A percentile compares a stretch with the other conserved stretches of the same genome.
Conservation (phyloP, 2,113 vertebrate species). For the Spea multiplicata region DNA sequence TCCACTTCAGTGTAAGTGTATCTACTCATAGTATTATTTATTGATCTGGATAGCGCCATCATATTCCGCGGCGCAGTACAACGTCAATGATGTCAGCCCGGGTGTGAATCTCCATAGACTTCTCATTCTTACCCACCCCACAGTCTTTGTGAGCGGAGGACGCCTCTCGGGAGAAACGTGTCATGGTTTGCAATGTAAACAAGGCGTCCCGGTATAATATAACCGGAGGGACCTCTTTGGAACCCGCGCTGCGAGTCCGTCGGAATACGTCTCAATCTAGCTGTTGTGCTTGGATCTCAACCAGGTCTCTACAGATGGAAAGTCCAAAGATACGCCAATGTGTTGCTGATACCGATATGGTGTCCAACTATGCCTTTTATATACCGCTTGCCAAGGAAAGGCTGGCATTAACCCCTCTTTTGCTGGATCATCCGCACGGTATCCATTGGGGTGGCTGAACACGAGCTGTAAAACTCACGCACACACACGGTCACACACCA, state of each 20-base stretch:
- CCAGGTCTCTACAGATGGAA: conserved; percentile 33
- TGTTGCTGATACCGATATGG: neutral
- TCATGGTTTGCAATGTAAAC: conserved; percentile 19
- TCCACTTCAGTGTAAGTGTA: neutral
- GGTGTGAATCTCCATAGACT: neutral
- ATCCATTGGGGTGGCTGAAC: too few species aligned
- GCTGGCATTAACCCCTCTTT: neutral
- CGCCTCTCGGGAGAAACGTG: neutral
- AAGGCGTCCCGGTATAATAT: neutral
- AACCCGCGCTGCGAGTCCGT: neutral
- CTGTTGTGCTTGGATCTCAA: conserved; percentile 31
- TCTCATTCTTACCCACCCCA: neutral
- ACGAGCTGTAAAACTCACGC: too few species aligned
- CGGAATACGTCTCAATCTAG: conserved; percentile 21
- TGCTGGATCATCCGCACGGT: neutral
- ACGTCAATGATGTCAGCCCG: neutral
- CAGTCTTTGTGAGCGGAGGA: neutral
- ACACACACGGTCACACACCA: too few species aligned
- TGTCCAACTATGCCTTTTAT: neutral
- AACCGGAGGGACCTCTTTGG: conserved; percentile 15
- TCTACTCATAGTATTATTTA: neutral
- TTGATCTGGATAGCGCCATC: too few species aligned
- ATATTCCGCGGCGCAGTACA: too few species aligned
- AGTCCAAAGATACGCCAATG: conserved; percentile 16
- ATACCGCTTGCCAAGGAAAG: neutral